Percentiles rank a stretch among this genome's conserved stretches.
These are phyloP conservation scores for Malurus alboscapulatus DNA, from an alignment of 2,113 vertebrate species.

Conservation along the genomic window DNA sequence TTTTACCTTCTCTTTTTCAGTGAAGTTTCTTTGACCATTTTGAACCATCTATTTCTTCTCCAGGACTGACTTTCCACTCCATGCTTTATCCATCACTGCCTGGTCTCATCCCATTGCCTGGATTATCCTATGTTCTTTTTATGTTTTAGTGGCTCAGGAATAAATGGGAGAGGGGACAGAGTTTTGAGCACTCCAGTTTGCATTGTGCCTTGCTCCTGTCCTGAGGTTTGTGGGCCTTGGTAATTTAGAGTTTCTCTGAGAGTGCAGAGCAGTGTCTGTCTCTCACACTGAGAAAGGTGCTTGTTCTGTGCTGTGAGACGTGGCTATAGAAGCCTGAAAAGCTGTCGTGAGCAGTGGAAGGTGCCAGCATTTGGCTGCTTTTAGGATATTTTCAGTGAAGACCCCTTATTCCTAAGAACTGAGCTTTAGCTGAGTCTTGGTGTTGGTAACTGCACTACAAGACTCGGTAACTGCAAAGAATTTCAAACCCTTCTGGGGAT, in stretches of 20 bases:
- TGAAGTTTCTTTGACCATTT: neutral
- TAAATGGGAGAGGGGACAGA: neutral
- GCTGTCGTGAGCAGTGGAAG: neutral
- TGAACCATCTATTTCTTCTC: neutral
- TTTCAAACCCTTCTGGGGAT: neutral
- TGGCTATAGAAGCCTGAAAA: neutral
- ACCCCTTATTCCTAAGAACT: neutral
- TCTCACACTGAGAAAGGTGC: neutral
- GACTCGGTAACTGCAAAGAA: neutral
- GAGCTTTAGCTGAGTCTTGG: neutral
- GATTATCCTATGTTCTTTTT: neutral
- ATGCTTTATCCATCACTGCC: neutral
- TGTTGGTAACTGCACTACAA: neutral
- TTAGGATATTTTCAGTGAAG: neutral
- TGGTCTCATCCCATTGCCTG: neutral
- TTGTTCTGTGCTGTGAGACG: neutral
- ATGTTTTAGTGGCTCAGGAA: neutral
- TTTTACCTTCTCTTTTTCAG: neutral
- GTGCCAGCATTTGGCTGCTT: neutral
- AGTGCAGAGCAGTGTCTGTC: neutral
- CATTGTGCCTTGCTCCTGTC: neutral
- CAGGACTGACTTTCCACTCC: neutral
- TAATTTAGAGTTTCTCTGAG: neutral
- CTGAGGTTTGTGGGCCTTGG: neutral
- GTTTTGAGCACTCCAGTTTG: neutral